phyloP scores from a whole-genome alignment of 1,140 invertebrate genomes.

The Fragariocoptes setiger region DNA sequence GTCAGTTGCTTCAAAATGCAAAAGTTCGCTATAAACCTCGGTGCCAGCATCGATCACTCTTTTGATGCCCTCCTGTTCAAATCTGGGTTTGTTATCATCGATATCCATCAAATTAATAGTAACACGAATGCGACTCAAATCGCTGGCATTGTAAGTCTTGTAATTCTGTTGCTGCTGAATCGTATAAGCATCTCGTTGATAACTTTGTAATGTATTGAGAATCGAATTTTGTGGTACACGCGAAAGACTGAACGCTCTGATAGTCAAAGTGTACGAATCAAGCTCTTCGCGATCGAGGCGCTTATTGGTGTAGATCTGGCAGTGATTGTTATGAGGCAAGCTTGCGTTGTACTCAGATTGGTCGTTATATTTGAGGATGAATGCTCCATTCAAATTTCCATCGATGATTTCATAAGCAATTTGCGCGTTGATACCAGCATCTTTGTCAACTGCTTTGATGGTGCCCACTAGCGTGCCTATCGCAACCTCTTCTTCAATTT shows the following conservation, averaged over 20 bases:
- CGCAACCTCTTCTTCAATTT: conserved; percentile 30
- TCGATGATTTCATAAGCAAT: conserved; percentile 65
- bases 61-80: conserved; percentile 22
- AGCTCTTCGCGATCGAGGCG: conserved; percentile 30
- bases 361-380: conserved; percentile 25
- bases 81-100: conserved; percentile 36
- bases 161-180: not conserved
- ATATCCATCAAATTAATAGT: conserved; percentile 30
- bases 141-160: conserved; percentile 28
- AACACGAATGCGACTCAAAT: conserved; percentile 33
- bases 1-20: conserved; percentile 30
- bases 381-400: conserved; percentile 33
- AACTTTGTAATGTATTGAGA: conserved; percentile 15
- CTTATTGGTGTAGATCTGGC: conserved; percentile 24
- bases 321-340: conserved; percentile 32
- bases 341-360: conserved; percentile 8
- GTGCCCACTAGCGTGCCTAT: conserved; percentile 51
- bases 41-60: conserved; percentile 34
- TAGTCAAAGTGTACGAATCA: conserved; percentile 26
- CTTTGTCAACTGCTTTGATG: conserved; percentile 61
- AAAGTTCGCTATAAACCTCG: conserved; percentile 32
- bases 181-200: not conserved
- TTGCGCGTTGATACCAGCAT: conserved; percentile 58
- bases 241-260: conserved; percentile 32
- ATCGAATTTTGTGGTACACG: too few relatives aligned